Evolutionary conservation across 2,888 invertebrate genomes (phyloP).

Genomic region (Eupithecia dodoneata): DNA sequence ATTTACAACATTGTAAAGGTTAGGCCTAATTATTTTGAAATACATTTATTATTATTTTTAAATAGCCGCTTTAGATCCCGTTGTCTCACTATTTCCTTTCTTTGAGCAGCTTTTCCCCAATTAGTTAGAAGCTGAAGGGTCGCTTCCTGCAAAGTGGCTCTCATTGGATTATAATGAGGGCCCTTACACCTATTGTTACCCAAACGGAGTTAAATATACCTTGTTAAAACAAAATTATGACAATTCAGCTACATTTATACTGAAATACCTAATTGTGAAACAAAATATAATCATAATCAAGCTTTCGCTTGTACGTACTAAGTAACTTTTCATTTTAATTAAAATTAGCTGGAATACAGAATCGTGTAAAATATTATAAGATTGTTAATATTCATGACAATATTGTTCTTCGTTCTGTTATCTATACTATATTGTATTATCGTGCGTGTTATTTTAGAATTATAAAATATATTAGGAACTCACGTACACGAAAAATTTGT

Average conservation of each 20-base stretch:
- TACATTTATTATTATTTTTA: not conserved
- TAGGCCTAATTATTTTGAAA: not conserved
- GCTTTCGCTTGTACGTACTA: not conserved
- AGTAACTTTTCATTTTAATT: not conserved
- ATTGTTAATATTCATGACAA: not conserved
- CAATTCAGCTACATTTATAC: conserved; percentile 24
- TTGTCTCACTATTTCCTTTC: conserved; percentile 32
- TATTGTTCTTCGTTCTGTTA: too few species aligned
- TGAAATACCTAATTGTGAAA: conserved; percentile 1
- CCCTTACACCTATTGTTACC: conserved; percentile 44
- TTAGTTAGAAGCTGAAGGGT: conserved; percentile 43
- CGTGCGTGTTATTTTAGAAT: not conserved
- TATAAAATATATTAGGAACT: not conserved
- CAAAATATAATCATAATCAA: not conserved
- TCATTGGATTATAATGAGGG: conserved; percentile 42
- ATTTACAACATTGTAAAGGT: not conserved
- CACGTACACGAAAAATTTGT: not conserved
- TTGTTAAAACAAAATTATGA: conserved; percentile 37
- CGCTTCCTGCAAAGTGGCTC: conserved; percentile 42
- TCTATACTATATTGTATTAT: not conserved
- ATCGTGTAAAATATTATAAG: not conserved
- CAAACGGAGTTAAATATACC: conserved; percentile 40
- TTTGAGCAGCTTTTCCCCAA: conserved; percentile 45
- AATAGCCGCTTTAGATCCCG: not conserved
- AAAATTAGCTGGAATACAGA: not conserved